Evolutionary conservation across 2,113 vertebrate species (phyloP).

Genomic region (Cheirogaleus medius): DNA sequence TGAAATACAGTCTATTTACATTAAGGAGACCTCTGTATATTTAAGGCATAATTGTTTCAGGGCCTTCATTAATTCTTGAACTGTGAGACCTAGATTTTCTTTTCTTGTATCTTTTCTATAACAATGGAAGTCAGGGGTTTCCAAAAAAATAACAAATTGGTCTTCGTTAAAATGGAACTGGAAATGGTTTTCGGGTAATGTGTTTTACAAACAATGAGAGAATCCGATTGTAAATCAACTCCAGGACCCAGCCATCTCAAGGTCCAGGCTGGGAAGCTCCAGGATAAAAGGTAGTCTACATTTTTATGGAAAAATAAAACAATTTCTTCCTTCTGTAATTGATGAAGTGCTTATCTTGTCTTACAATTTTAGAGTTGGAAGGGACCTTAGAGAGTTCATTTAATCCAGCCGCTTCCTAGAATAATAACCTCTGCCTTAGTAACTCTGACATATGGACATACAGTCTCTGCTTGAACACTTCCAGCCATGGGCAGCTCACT

Average conservation of each 20-base stretch:
- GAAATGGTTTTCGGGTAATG: slow-evolving; percentile 69
- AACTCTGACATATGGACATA: not conserved
- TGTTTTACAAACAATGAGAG: slow-evolving; percentile 63
- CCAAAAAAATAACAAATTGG: slow-evolving; percentile 66
- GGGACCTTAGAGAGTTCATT: slow-evolving; percentile 15
- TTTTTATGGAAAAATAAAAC: slow-evolving; percentile 59
- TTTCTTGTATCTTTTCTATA: slow-evolving; percentile 70
- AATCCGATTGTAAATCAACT: slow-evolving; percentile 70
- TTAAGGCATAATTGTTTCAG: slow-evolving; percentile 84
- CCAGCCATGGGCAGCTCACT: not conserved
- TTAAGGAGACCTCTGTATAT: slow-evolving; percentile 75
- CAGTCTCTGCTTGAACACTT: slow-evolving; percentile 16
- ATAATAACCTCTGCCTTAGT: not conserved
- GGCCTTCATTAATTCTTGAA: slow-evolving; percentile 79
- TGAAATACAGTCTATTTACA: slow-evolving; percentile 78
- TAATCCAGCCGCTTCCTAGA: not conserved
- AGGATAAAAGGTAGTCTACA: slow-evolving; percentile 66
- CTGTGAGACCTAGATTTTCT: slow-evolving; percentile 61
- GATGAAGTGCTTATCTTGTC: slow-evolving; percentile 72
- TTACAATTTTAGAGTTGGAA: slow-evolving; percentile 56
- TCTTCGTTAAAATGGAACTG: slow-evolving; percentile 70
- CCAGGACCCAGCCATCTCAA: slow-evolving; percentile 36
- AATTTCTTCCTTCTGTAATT: slow-evolving; percentile 49
- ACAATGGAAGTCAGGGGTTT: slow-evolving; percentile 51
- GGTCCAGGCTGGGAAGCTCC: slow-evolving; percentile 34